Base-by-base conservation (phyloP, 2,113 vertebrate species). In the Phycodurus eques region DNA sequence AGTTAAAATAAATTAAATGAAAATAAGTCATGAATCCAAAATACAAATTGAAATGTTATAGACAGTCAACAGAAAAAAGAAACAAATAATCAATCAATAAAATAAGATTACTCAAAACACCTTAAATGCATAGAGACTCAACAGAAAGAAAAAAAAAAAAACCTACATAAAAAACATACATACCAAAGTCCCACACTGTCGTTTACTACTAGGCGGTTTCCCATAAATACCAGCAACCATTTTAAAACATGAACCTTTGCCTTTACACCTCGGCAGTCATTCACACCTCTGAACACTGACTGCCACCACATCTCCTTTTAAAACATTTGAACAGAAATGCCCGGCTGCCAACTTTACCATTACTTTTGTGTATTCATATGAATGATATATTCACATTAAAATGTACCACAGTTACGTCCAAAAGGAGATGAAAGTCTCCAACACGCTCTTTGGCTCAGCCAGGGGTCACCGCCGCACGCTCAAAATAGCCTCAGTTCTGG, bases 341-440 rank as follows among this genome's bases (percentile, higher is more conserved):
- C 43, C 35, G 68, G 70, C 46, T 67, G 59, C 62, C 67, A 70
- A 44, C 31, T 42, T 67, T 71, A 70, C 49, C 31, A 69, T 69
- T 1, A 2, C 22, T 20, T 20, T 22, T 56, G 44, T 80, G 77
- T 65, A 20, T 31, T 66, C 10, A 71, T 57, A 59, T 7, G 14
- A 6, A 61, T 14, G 31, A 35, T 39, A 15, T 15, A 11, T 19
- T 14, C 15, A 13, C 47, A 49, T 49, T 15, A 49, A 49, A 49
- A 49, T 49, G 14, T 53, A 15, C 14, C 31, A 35, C 13, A 6
- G n/a, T 27, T 70, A 63, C 65, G 57, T 65, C 74, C 71, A 39
- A 68, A 85, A 79, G 76, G 73, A 84, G 75, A 90, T 74, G 77
- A 82, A 85, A 83, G 85, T 83, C 76, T 80, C 73, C 57, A 77